A percentile compares a stretch with the other conserved stretches of the same genome.
phyloP scores from a whole-genome alignment of 2,888 invertebrate species.

The Acleris literana region DNA sequence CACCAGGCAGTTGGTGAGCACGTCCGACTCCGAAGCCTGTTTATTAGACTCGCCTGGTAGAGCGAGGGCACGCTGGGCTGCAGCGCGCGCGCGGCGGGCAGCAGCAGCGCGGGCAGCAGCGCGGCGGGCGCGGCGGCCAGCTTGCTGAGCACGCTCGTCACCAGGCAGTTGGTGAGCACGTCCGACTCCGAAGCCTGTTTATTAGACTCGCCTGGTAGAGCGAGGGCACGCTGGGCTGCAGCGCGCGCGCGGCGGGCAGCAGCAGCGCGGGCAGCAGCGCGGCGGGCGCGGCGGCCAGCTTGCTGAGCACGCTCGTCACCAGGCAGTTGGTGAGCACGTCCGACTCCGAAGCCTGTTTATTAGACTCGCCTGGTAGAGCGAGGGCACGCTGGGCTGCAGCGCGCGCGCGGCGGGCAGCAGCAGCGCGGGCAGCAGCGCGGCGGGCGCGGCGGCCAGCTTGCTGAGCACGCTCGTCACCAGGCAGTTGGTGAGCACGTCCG shows the following conservation, averaged over 20 bases:
- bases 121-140: slow-evolving; percentile 95
- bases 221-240: slow-evolving; percentile 95
- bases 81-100: slow-evolving; percentile 91
- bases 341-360: no score
- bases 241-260: slow-evolving; percentile 90
- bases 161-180: slow-evolving; percentile 92
- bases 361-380: no score
- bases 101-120: slow-evolving; percentile 92
- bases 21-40: slow-evolving; percentile 91
- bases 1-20: slow-evolving; percentile 93
- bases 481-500: slow-evolving; percentile 93
- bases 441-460: slow-evolving; percentile 93
- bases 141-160: slow-evolving; percentile 93
- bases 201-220: no score
- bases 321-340: slow-evolving; percentile 93
- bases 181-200: no score
- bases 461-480: slow-evolving; percentile 94
- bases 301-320: slow-evolving; percentile 93
- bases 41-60: no score
- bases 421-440: slow-evolving; percentile 93
- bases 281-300: slow-evolving; percentile 94
- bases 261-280: slow-evolving; percentile 94
- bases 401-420: slow-evolving; percentile 91
- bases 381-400: slow-evolving; percentile 95
- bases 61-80: slow-evolving; percentile 96